Evolutionary conservation across 2,888 invertebrate genomes (phyloP), one percentile per base, ranked within the genome.

Genomic region (Cerastoderma edule): DNA sequence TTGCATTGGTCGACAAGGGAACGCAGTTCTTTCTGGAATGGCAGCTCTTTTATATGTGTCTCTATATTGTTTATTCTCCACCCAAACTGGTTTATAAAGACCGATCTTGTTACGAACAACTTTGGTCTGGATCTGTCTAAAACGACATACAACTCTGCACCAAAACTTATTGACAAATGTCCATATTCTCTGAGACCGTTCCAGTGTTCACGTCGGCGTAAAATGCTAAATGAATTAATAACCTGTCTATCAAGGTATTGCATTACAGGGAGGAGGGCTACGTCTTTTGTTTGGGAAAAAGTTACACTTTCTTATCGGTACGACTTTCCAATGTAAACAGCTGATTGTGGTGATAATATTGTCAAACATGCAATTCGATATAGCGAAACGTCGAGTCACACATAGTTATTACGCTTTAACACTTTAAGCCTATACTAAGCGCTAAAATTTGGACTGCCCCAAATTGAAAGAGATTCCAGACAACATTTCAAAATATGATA

Each of bases 241-340:
- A n/a, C 1, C 46, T 16, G n/a, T 46, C 46, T 16, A 46, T 16
- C 16, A 46, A n/a, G 56, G 56, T 56, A 19, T 56, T 13, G 27
- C 28, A 56, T 56, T 30, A 27, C 56, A 19, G 56, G 56, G 56
- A 56, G 56, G 56, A 32, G 32, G 32, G 19, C 2, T 32, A 28
- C 19, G 32, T 56, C 56, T 56, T 56, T 56, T 56, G 56, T 56
- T n/a, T 32, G 56, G n/a, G 32, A 56, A 54, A 56, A 16, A 56
- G 56, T 56, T 56, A 56, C 56, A 56, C 56, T 56, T 56, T 13
- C 56, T 56, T 56, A 56, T 56, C 56, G 3, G 3, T 56, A 32
- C 4, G 32, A 4, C 24, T 13, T 32, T 28, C 30, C 32, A 32
- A 30, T 32, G 32, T 56, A 27, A 28, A 30, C 32, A 32, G 32